These are phyloP conservation scores for Caradrina clavipalpis DNA, from an alignment of 2,888 invertebrate species.

Conservation along the genomic window DNA sequence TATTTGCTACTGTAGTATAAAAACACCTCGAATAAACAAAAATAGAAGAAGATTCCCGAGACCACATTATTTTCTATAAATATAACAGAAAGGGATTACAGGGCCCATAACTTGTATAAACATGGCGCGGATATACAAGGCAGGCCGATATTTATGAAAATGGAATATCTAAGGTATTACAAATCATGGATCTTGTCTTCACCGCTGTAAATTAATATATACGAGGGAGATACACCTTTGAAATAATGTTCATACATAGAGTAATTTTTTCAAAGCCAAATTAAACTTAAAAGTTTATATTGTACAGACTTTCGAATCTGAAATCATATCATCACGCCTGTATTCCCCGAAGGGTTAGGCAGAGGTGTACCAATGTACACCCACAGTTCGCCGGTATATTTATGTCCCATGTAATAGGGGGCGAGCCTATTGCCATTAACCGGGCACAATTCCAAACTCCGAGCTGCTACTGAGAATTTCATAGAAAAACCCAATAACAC, in stretches of 20 bases:
- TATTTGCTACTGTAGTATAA: neutral
- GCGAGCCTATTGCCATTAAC: too few relatives aligned
- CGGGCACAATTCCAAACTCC: too few relatives aligned
- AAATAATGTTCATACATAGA: conserved; percentile 8
- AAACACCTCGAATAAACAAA: neutral
- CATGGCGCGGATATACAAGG: conserved; percentile 30
- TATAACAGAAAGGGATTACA: conserved; percentile 6
- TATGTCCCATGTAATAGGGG: too few relatives aligned
- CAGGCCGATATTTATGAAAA: conserved; percentile 56
- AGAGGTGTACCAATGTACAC: too few relatives aligned
- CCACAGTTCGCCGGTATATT: too few relatives aligned
- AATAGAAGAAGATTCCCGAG: neutral
- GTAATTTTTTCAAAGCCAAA: neutral
- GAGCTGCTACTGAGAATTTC: too few relatives aligned
- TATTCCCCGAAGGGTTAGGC: too few relatives aligned
- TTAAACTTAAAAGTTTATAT: neutral
- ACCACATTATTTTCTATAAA: conserved; percentile 8
- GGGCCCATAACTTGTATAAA: conserved; percentile 28
- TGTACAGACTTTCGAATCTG: neutral
- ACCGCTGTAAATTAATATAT: conserved; percentile 51
- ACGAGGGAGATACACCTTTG: conserved; percentile 24
- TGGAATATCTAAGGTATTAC: conserved; percentile 50
- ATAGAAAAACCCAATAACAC: too few relatives aligned
- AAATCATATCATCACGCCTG: too few relatives aligned
- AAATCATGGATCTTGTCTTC: conserved; percentile 25